Evolutionary conservation across 2,888 invertebrate species (phyloP), one percentile per base, ranked within the genome.

Genomic region (Ceraclea dissimilis): DNA sequence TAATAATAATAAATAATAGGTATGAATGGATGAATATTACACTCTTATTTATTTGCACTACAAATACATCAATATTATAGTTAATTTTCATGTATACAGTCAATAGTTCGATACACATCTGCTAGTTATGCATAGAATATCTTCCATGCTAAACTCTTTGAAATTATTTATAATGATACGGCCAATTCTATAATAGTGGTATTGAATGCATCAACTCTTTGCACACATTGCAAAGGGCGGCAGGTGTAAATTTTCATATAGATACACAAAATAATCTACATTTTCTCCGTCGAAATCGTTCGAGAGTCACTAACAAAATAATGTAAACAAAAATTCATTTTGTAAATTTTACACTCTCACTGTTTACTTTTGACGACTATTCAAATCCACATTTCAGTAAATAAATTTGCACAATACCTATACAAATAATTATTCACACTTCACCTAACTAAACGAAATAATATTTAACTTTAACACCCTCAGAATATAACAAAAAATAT

Each of bases 161-260:
- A 26, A 26, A 26, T 26, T 26, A 26, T 39, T 39, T 39, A 39
- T 39, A 16, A 39, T 16, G 16, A 39, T 39, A 4, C 5, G 10
- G 10, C 26, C 26, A 10, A 26, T 26, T 10, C n/a, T 26, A 49
- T 16, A 10, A 52, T 46, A 52, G 46, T 33, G 31, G 18, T 19
- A 31, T 8, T 8, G 46, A 47, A 44, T 43, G 49, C 56, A n/a
- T n/a, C n/a, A 52, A 56, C 52, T 52, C 49, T 52, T 54, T 54
- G 47, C 47, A 22, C 39, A 49, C 20, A 43, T 48, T 49, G 39
- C 39, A 39, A 4, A 13, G 58, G 56, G 58, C 56, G 54, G 58
- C 60, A 60, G 60, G 60, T 60, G 60, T 49, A 52, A 26, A 21
- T n/a, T n/a, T n/a, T n/a, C n/a, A n/a, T n/a, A n/a, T n/a, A 51